phyloP scores from a whole-genome alignment of 2,797 vertebrate species.

The Benthosema pterotum region DNA sequence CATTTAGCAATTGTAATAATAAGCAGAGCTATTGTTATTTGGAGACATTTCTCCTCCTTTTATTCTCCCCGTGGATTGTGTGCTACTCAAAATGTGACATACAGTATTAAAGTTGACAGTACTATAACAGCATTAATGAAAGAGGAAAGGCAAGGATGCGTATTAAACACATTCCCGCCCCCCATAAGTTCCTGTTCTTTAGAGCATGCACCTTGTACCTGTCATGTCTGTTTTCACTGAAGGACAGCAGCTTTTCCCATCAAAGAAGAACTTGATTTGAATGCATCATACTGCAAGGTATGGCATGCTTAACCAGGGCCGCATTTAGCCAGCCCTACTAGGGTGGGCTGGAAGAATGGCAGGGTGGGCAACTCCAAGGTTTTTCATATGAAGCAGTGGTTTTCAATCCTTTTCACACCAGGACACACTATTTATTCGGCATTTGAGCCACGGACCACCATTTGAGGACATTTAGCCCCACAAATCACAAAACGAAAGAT shows the following conservation, averaged over 20 bases:
- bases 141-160: slow-evolving; percentile 65
- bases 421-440: no score
- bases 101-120: slow-evolving; percentile 80
- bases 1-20: slow-evolving; percentile 77
- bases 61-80: slow-evolving; percentile 64
- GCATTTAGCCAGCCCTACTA: no score
- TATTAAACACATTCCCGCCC: slow-evolving; percentile 63
- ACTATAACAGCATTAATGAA: slow-evolving; percentile 77
- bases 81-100: slow-evolving; percentile 80
- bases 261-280: slow-evolving; percentile 59
- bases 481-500: no score
- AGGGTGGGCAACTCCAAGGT: no score
- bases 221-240: slow-evolving; percentile 63
- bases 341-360: no score
- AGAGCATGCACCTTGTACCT: slow-evolving; percentile 62
- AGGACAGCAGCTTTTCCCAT: slow-evolving; percentile 67
- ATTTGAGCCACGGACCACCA: no score
- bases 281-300: slow-evolving; percentile 46
- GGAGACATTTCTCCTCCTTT: slow-evolving; percentile 65
- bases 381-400: no score
- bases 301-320: slow-evolving; percentile 1
- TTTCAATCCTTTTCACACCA: no score
- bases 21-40: slow-evolving; percentile 75
- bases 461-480: no score
- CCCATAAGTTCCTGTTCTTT: slow-evolving; percentile 75